phyloP scores from a whole-genome alignment of 30 jellyfish, hydroid and myxozoan genomes.

The Calvadosia cruxmelitensis region DNA sequence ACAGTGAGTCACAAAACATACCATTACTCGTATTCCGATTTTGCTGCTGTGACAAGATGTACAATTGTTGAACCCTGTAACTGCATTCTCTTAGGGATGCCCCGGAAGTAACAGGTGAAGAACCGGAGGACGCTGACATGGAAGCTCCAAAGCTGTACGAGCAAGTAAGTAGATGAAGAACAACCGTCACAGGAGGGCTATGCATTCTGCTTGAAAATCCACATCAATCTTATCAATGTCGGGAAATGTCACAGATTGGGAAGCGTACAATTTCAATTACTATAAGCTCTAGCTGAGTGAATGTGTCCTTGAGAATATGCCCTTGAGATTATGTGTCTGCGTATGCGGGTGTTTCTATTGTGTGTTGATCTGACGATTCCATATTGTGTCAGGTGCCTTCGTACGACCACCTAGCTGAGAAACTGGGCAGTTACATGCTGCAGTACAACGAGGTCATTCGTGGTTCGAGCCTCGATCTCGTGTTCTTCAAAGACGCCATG shows the following conservation, averaged over 20 bases:
- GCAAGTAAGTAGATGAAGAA: too few relatives aligned
- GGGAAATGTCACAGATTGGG: too few relatives aligned
- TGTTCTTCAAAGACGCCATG: conserved; percentile 94
- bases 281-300: too few relatives aligned
- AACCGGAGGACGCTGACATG: conserved; percentile 83
- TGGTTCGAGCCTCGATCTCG: conserved; percentile 77
- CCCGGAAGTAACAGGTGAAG: conserved; percentile 95
- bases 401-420: conserved; percentile 31
- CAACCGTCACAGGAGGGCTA: too few relatives aligned
- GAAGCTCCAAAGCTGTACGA: conserved; percentile 89
- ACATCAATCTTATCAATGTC: too few relatives aligned
- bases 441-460: conserved; percentile 82
- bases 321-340: background rate
- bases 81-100: conserved; percentile 46
- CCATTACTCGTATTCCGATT: too few relatives aligned
- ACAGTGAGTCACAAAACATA: conserved; percentile 15
- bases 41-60: too few relatives aligned
- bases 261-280: too few relatives aligned
- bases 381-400: conserved; percentile 43
- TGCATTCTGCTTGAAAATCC: too few relatives aligned
- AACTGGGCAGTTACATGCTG: conserved; percentile 34
- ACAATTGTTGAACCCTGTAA: background rate
- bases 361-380: background rate
- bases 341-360: too few relatives aligned
- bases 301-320: conserved; percentile 1